Evolutionary conservation across 2,113 vertebrate genomes (phyloP).

Genomic region (Pseudopipra pipra): DNA sequence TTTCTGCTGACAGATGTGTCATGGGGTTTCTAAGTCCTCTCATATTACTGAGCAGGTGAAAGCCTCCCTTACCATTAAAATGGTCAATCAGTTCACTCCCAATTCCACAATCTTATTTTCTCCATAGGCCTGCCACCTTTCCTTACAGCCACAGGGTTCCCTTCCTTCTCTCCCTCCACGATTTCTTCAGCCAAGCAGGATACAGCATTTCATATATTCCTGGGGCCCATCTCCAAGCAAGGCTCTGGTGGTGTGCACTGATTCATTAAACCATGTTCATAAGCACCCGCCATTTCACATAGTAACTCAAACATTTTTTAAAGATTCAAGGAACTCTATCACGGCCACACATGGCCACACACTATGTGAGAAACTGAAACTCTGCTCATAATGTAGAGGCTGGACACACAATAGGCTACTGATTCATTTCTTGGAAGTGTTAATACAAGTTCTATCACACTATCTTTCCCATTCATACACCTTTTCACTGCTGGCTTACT

Average conservation of each 20-base stretch:
- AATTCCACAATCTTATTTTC: background rate
- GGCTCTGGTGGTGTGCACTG: background rate
- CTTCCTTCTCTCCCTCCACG: background rate
- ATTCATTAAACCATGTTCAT: background rate
- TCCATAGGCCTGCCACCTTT: background rate
- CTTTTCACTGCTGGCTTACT: background rate
- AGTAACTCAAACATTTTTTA: background rate
- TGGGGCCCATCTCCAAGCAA: background rate
- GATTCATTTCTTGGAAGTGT: background rate
- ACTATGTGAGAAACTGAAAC: background rate
- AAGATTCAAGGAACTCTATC: background rate
- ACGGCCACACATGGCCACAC: background rate
- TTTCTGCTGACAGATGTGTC: background rate
- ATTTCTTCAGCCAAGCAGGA: background rate
- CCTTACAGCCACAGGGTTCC: accelerated
- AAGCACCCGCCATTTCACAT: background rate
- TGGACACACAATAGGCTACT: background rate
- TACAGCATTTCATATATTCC: background rate
- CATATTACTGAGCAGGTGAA: background rate
- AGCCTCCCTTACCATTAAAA: background rate
- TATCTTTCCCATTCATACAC: background rate
- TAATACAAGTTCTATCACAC: background rate
- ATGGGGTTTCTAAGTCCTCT: background rate
- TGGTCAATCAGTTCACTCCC: background rate
- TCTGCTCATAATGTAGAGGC: background rate